phyloP scores from a whole-genome alignment of 2,888 invertebrate genomes.

The Cyaniris semiargus region DNA sequence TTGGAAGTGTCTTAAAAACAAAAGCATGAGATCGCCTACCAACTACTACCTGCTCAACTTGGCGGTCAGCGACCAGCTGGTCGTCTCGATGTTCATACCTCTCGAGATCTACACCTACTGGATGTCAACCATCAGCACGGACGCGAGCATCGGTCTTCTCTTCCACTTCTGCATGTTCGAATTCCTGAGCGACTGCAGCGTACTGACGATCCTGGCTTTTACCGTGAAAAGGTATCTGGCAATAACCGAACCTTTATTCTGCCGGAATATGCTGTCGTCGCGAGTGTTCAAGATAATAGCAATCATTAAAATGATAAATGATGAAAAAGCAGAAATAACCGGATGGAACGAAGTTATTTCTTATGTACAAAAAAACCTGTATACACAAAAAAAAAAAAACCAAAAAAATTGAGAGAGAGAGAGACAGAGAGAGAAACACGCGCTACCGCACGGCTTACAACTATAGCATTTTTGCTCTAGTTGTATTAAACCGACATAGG shows the following conservation, averaged over 20 bases:
- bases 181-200: conserved; percentile 17
- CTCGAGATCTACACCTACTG: conserved; percentile 78
- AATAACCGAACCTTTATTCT: neutral
- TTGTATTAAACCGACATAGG: too few species aligned
- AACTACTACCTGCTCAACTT: conserved; percentile 86
- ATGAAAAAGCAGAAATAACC: too few species aligned
- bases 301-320: too few species aligned
- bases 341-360: too few species aligned
- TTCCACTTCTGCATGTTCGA: conserved; percentile 26
- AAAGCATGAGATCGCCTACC: conserved; percentile 85
- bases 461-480: too few species aligned
- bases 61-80: conserved; percentile 84
- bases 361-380: too few species aligned
- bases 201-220: conserved; percentile 21
- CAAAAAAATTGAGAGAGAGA: too few species aligned
- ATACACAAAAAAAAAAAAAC: too few species aligned
- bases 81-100: conserved; percentile 85
- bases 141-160: neutral
- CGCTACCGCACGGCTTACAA: too few species aligned
- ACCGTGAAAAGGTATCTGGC: conserved; percentile 29
- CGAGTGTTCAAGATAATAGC: conserved; percentile 9
- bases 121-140: neutral
- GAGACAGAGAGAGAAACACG: too few species aligned
- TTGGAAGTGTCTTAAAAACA: too few species aligned
- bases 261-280: neutral